Conservation (phyloP, 2,888 invertebrate species). For the Cephus runcator region DNA sequence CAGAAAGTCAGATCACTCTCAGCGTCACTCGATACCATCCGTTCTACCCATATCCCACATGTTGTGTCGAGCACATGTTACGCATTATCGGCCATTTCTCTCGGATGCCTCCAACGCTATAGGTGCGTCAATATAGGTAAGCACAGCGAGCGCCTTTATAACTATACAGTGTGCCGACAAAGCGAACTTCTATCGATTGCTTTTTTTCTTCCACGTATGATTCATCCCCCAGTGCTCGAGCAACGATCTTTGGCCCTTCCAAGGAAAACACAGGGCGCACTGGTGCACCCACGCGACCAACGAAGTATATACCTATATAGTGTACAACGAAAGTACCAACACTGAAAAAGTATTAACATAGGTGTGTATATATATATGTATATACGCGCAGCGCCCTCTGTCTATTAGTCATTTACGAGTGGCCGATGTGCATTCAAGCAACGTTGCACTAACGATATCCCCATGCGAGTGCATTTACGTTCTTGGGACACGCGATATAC, state of each 20-base stretch:
- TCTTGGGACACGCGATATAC: background rate
- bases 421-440: background rate
- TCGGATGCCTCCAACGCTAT: background rate
- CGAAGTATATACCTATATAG: background rate
- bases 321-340: background rate
- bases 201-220: constrained; percentile 2
- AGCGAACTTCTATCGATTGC: background rate
- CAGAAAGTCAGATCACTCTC: background rate
- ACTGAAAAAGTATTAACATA: background rate
- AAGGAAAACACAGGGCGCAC: background rate
- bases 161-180: background rate
- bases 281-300: background rate
- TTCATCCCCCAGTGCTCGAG: background rate
- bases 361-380: background rate
- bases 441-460: background rate
- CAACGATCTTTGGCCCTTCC: constrained; percentile 3
- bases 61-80: constrained; percentile 1
- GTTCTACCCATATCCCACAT: background rate
- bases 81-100: constrained; percentile 5
- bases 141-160: background rate
- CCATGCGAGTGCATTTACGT: background rate
- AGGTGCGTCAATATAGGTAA: background rate
- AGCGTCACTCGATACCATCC: background rate
- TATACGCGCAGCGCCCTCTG: background rate
- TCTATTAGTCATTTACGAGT: constrained; percentile 1